These are phyloP conservation scores for Ceratoteleas bidentatus DNA, from an alignment of 1,140 invertebrate species.

Conservation along the genomic window DNA sequence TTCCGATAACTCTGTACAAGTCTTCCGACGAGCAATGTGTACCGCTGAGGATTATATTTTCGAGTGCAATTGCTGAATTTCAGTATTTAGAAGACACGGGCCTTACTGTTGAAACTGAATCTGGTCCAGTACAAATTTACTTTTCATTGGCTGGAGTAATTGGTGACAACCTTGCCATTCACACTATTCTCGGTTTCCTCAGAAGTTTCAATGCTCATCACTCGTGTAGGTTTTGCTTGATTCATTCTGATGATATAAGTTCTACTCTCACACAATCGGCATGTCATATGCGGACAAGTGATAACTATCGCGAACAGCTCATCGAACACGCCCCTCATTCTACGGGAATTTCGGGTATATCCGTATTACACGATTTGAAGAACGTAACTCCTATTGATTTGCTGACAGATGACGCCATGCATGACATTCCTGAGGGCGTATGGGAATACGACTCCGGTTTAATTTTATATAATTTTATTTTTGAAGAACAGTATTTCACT, in stretches of 20 bases:
- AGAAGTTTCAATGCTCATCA: background rate
- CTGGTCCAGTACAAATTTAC: background rate
- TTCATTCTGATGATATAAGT: background rate
- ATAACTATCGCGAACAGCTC: background rate
- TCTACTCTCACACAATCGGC: background rate
- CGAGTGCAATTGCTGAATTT: background rate
- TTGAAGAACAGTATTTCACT: background rate
- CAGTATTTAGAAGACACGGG: background rate
- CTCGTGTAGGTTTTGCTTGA: background rate
- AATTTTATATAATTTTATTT: conserved; percentile 3
- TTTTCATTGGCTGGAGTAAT: conserved; percentile 1
- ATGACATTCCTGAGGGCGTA: conserved; percentile 4
- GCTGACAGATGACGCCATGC: background rate
- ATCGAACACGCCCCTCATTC: background rate
- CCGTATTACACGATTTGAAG: conserved; percentile 1
- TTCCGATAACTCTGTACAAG: conserved; percentile 1
- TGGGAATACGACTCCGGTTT: background rate
- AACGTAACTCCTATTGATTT: background rate
- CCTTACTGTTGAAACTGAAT: background rate
- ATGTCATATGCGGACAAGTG: background rate
- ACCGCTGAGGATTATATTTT: conserved; percentile 1
- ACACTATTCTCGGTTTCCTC: conserved; percentile 1
- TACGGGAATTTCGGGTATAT: conserved; percentile 1
- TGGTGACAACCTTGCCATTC: background rate
- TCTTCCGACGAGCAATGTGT: background rate